Evolutionary conservation across 2,888 invertebrate genomes (phyloP), one percentile per base, ranked within the genome.

Genomic region (Thymelicus lineola): DNA sequence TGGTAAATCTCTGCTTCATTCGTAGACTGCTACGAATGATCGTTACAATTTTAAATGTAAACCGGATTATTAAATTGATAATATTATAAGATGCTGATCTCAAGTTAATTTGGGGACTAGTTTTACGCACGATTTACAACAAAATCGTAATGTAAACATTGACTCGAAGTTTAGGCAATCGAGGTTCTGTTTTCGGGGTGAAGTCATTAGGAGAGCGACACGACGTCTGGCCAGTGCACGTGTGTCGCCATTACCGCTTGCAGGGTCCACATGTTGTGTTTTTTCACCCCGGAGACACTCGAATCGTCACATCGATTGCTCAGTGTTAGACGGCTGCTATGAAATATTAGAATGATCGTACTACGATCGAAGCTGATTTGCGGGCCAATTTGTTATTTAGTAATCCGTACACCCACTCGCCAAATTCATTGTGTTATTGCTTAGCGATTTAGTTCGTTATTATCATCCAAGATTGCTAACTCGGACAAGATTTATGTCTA

Each of bases 401-500:
- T 84, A 85, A 86, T 86, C 81, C 82, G 78, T 80, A 88, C 90
- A 86, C 90, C 91, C 91, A 91, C 91, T 81, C 82, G 77, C 78
- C 83, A 83, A 82, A 86, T 87, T 86, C 82, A 85, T 84, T 84
- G 85, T 87, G 82, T 84, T 85, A 87, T 87, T 87, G 86, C 86
- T 85, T 81, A 83, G 80, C 88, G 88, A 90, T 91, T 92, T 89
- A 90, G 79, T 86, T 70, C 64, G 70, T 59, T 58, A 80, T 85
- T 84, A 87, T 86, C 88, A 88, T 88, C 76, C 77, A 83, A 80
- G 82, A 86, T 86, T 82, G 82, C 86, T 85, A 86, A 89, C 82
- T 83, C 78, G 78, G 80, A 80, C 81, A 78, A 86, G 88, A 91
- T 90, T 91, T 88, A 91, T 89, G 79, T 80, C 74, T 35, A 35